phyloP scores from a whole-genome alignment of 2,113 vertebrate species.

The Helogale parvula region DNA sequence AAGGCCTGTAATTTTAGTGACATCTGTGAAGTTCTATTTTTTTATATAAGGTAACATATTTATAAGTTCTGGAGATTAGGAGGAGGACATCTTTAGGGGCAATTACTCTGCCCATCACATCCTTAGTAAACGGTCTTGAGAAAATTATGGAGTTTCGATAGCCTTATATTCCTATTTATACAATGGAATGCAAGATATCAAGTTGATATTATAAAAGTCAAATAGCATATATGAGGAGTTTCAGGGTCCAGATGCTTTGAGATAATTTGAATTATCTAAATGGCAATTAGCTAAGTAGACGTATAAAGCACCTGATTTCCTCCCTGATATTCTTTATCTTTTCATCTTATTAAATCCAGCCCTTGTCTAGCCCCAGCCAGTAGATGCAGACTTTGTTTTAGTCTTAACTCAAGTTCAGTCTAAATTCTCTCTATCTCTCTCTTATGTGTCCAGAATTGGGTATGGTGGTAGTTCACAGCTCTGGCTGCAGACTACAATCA shows the following conservation, averaged over 20 bases:
- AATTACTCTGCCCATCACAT: not conserved
- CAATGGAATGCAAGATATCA: not conserved
- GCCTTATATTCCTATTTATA: not conserved
- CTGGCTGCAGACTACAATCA: not conserved
- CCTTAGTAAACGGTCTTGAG: not conserved
- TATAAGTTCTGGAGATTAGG: not conserved
- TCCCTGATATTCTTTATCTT: not conserved
- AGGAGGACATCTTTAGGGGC: not conserved
- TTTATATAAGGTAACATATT: not conserved
- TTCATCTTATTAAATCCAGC: not conserved
- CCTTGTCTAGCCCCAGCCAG: not conserved
- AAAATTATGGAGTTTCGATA: not conserved
- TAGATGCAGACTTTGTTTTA: not conserved
- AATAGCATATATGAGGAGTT: not conserved
- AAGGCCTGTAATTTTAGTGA: not conserved
- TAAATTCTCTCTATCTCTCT: not conserved
- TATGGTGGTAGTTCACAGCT: not conserved
- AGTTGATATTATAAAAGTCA: not conserved
- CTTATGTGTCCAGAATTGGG: not conserved
- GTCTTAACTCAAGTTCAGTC: not conserved
- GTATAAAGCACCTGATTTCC: not conserved
- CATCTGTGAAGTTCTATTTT: not conserved
- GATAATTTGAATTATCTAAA: constrained; percentile 9
- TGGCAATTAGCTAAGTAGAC: not conserved
- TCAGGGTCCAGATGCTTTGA: not conserved